Evolutionary conservation across 2,113 vertebrate species (phyloP).

Genomic region (Felis chaus): DNA sequence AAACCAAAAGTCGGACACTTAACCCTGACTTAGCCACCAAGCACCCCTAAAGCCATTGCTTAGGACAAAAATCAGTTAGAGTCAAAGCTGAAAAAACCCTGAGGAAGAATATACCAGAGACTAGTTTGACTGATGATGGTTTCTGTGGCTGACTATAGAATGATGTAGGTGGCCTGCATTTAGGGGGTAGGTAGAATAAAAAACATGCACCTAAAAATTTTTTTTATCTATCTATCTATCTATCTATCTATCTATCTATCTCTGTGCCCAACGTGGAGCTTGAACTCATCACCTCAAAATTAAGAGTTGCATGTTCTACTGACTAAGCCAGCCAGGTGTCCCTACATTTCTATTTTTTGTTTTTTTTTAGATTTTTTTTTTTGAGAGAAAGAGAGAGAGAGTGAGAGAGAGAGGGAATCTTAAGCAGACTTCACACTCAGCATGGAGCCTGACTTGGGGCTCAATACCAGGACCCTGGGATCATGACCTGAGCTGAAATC

Average conservation of each 20-base stretch:
- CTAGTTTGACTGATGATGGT: neutral
- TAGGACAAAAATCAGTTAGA: neutral
- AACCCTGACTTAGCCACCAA: too few relatives aligned
- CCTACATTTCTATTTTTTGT: neutral
- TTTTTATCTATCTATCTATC: neutral
- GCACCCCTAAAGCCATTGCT: neutral
- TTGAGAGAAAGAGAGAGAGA: neutral
- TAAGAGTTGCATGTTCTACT: neutral
- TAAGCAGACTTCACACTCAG: neutral
- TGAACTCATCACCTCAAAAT: neutral
- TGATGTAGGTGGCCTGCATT: neutral
- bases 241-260: too few relatives aligned
- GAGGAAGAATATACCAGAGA: neutral
- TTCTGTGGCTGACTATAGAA: neutral
- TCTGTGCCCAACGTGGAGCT: neutral
- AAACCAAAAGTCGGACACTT: too few relatives aligned
- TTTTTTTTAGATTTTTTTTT: neutral
- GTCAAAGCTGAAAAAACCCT: slow-evolving; percentile 7
- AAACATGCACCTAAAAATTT: neutral
- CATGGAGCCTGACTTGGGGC: neutral
- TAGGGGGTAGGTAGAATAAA: neutral
- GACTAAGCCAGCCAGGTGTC: neutral
- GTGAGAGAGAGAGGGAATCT: neutral
- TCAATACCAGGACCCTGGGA: neutral
- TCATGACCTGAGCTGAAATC: neutral